Conservation (phyloP, 2,113 vertebrate species). For the Entelurus aequoreus region DNA sequence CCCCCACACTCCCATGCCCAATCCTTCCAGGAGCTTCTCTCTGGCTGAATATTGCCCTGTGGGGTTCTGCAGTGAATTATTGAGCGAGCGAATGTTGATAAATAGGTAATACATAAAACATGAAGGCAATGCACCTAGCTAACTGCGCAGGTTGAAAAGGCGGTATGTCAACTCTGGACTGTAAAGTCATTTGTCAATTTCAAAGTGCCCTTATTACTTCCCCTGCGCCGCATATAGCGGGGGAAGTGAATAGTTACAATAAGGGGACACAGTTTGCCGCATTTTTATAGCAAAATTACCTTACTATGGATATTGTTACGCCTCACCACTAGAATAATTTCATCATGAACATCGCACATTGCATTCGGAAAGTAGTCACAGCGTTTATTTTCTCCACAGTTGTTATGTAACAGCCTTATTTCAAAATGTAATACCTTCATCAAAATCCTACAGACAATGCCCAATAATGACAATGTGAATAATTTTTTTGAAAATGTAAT, state of each 20-base stretch:
- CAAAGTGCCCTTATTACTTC: conserved; percentile 24
- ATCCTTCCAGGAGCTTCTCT: conserved; percentile 18
- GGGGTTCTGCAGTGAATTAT: conserved; percentile 29
- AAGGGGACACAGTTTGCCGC: not conserved
- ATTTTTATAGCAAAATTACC: not conserved
- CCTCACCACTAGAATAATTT: not conserved
- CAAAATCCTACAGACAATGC: not conserved
- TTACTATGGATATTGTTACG: too few species aligned
- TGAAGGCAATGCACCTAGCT: conserved; percentile 42
- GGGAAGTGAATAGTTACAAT: not conserved
- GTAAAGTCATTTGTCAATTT: conserved; percentile 47
- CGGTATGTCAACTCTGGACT: conserved; percentile 23
- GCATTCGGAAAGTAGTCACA: too few species aligned
- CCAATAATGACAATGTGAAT: too few species aligned
- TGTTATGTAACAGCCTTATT: too few species aligned
- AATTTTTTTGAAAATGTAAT: too few species aligned
- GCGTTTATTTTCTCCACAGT: too few species aligned
- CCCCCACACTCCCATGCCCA: conserved; percentile 7
- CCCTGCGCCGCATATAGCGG: not conserved
- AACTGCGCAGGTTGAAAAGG: conserved; percentile 31
- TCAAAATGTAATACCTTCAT: not conserved
- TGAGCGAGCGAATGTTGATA: conserved; percentile 33
- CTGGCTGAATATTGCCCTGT: conserved; percentile 27
- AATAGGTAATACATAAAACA: conserved; percentile 58
- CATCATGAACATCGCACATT: not conserved